Percentiles rank a stretch among this genome's conserved stretches.
These are phyloP conservation scores for Theodoxus fluviatilis DNA, from an alignment of 2,888 invertebrate genomes.

Conservation along the genomic window DNA sequence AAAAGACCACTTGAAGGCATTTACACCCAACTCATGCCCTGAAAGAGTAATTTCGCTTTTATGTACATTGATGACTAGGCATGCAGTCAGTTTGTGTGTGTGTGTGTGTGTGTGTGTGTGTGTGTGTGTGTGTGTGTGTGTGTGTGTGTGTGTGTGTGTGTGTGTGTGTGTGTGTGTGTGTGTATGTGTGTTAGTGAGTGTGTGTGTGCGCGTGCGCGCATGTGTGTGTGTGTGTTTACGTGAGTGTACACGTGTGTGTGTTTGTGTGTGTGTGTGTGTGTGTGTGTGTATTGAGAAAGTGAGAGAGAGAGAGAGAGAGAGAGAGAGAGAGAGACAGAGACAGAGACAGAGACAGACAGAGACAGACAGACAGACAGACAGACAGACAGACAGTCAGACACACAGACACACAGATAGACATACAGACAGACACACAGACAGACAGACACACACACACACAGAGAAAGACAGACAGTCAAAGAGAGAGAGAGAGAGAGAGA, in stretches of 20 bases:
- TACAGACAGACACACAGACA: not conserved
- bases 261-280: not conserved
- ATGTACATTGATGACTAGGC: no score
- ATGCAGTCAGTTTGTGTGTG: not conserved
- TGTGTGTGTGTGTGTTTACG: constrained; percentile 12
- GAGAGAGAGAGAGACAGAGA: not conserved
- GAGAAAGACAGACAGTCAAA: not conserved
- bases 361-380: not conserved
- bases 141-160: not conserved
- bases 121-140: constrained; percentile 12
- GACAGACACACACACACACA: no score
- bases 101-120: constrained; percentile 11
- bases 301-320: not conserved
- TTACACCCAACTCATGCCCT: no score
- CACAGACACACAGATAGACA: no score
- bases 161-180: constrained; percentile 7
- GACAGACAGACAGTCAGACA: not conserved
- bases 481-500: not conserved
- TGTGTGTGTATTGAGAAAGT: not conserved
- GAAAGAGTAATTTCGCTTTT: no score
- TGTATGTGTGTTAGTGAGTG: constrained; percentile 1
- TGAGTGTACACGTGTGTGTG: not conserved
- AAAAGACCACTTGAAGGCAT: no score
- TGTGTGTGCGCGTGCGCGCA: not conserved
- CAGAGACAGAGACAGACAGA: not conserved